Conservation (phyloP, 2,797 vertebrate species). For the Eutrigla gurnardus region DNA sequence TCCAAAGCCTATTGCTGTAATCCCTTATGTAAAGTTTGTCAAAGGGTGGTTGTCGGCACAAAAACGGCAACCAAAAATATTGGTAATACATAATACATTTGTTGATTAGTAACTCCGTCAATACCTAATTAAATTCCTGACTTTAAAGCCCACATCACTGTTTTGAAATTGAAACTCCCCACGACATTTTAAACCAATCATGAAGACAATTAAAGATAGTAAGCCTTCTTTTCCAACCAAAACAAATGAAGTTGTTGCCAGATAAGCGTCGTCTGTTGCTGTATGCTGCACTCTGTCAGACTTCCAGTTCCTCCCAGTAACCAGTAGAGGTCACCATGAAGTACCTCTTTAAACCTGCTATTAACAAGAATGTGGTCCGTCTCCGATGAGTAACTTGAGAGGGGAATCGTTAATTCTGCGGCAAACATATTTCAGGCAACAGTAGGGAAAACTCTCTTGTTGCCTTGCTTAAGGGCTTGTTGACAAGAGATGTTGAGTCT, state of each 20-base stretch:
- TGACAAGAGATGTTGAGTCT: too few relatives aligned
- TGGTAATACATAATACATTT: too few relatives aligned
- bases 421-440: too few relatives aligned
- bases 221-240: neutral
- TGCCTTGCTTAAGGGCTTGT: too few relatives aligned
- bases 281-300: neutral
- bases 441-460: neutral
- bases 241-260: neutral
- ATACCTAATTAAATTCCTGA: neutral
- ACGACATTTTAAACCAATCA: neutral
- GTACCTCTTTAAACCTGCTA: neutral
- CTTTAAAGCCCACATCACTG: neutral
- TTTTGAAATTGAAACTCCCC: neutral
- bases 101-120: neutral
- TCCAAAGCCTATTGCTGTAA: neutral
- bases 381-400: neutral
- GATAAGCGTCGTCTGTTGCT: accelerated
- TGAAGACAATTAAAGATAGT: neutral
- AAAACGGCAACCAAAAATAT: neutral
- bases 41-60: neutral
- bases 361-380: neutral
- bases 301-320: constrained; percentile 1
- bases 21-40: neutral
- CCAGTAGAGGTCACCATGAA: constrained; percentile 31
- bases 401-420: too few relatives aligned